Conservation (phyloP, 2,797 vertebrate species). For the Ispidina picta region DNA sequence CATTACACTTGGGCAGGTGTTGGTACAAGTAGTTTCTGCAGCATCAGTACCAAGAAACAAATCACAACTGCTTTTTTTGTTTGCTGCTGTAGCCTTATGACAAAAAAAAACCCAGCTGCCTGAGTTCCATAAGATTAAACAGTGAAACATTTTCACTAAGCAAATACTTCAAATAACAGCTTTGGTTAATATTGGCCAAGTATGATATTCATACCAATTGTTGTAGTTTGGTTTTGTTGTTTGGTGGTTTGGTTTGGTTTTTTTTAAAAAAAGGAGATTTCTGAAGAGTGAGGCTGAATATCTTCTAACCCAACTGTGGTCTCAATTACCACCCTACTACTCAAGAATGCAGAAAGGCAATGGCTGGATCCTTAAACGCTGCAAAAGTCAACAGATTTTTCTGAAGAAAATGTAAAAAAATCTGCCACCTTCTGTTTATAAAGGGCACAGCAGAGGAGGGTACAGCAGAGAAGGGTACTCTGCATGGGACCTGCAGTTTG, state of each 20-base stretch:
- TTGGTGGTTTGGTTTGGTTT: too few species aligned
- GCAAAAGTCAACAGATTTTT: not conserved
- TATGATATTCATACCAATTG: not conserved
- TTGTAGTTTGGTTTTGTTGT: too few species aligned
- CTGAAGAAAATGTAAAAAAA: not conserved
- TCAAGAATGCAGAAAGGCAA: constrained; percentile 1
- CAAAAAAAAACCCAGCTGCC: not conserved
- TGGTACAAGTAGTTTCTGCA: not conserved
- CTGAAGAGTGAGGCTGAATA: not conserved
- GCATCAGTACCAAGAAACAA: not conserved
- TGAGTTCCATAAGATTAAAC: not conserved
- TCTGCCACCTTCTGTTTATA: constrained; percentile 45
- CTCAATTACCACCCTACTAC: constrained; percentile 5
- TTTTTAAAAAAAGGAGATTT: not conserved
- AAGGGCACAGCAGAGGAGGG: constrained; percentile 7
- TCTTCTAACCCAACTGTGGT: not conserved
- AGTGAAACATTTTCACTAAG: not conserved
- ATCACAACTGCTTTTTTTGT: not conserved
- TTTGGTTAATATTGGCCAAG: not conserved
- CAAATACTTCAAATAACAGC: not conserved
- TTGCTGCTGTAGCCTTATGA: not conserved
- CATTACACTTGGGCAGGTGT: not conserved
- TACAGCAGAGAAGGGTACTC: not conserved
- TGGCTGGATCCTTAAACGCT: not conserved
- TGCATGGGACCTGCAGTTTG: not conserved